Evolutionary conservation across 2,888 invertebrate species (phyloP).

Genomic region (Eupithecia insigniata): DNA sequence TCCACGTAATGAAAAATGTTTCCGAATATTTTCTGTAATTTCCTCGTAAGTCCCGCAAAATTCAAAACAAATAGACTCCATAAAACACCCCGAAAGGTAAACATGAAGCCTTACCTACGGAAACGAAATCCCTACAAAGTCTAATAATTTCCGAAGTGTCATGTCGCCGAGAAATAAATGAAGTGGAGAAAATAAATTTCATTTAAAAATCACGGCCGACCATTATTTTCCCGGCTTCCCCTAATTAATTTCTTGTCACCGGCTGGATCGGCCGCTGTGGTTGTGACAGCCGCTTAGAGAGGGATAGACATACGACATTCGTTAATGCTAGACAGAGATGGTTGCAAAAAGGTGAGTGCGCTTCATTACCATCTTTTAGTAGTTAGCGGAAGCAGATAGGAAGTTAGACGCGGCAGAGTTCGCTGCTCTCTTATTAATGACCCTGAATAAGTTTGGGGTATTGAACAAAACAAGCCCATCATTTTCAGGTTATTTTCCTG

Average conservation of each 20-base stretch:
- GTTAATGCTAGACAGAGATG: slow-evolving; percentile 52
- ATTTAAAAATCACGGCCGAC: slow-evolving; percentile 83
- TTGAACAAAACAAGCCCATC: slow-evolving; percentile 37
- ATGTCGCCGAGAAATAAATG: slow-evolving; percentile 81
- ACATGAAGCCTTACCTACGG: slow-evolving; percentile 69
- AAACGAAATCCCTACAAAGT: slow-evolving; percentile 67
- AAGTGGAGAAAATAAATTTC: slow-evolving; percentile 83
- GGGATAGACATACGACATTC: slow-evolving; percentile 49
- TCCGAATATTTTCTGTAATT: slow-evolving; percentile 8
- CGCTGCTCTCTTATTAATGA: slow-evolving; percentile 73
- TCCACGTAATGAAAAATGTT: neutral
- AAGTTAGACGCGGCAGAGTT: slow-evolving; percentile 73
- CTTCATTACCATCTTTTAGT: slow-evolving; percentile 82
- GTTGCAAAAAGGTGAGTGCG: slow-evolving; percentile 71
- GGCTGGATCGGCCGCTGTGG: slow-evolving; percentile 78
- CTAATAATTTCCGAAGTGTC: slow-evolving; percentile 83
- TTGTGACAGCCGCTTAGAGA: slow-evolving; percentile 72
- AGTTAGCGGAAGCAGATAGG: slow-evolving; percentile 77
- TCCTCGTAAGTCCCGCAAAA: slow-evolving; percentile 10
- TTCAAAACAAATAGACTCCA: slow-evolving; percentile 29
- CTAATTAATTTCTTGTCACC: slow-evolving; percentile 84
- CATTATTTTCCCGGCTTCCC: slow-evolving; percentile 82
- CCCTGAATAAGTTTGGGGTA: slow-evolving; percentile 52
- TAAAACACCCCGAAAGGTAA: slow-evolving; percentile 54
- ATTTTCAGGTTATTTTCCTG: slow-evolving; percentile 10